These are phyloP conservation scores for Drosophila trapezifrons DNA, from an alignment of 1,140 invertebrate genomes.

Conservation along the genomic window DNA sequence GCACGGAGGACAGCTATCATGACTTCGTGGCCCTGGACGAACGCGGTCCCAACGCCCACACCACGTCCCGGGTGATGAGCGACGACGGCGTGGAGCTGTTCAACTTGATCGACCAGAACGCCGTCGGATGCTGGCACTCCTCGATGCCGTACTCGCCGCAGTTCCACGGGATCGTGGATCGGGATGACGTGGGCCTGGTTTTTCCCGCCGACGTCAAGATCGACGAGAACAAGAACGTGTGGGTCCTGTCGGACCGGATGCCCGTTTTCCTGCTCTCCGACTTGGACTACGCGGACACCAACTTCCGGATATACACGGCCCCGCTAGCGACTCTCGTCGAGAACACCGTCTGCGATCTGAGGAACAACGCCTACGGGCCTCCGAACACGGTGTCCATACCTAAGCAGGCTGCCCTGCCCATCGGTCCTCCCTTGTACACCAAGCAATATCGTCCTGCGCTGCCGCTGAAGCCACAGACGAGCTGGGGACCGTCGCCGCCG, in stretches of 20 bases:
- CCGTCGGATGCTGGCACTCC: conserved; percentile 92
- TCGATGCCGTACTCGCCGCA: conserved; percentile 87
- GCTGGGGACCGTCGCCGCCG: conserved; percentile 45
- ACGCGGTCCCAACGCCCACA: conserved; percentile 88
- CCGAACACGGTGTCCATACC: conserved; percentile 62
- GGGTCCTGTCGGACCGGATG: conserved; percentile 93
- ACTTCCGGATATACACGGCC: conserved; percentile 90
- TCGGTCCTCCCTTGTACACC: conserved; percentile 43
- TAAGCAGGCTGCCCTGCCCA: conserved; percentile 34
- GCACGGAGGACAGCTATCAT: conserved; percentile 88
- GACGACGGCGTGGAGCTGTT: conserved; percentile 90
- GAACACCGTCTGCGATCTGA: conserved; percentile 89
- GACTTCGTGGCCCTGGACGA: conserved; percentile 89
- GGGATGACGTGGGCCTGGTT: conserved; percentile 89
- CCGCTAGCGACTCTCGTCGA: conserved; percentile 87
- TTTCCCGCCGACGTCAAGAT: conserved; percentile 92
- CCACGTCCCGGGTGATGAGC: conserved; percentile 89
- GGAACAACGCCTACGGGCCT: conserved; percentile 74
- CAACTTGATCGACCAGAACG: conserved; percentile 91
- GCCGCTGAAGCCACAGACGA: conserved; percentile 58
- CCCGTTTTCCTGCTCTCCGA: conserved; percentile 89
- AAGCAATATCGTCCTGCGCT: conserved; percentile 57
- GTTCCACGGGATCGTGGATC: conserved; percentile 89
- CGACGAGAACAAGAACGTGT: conserved; percentile 87
- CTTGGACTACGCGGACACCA: conserved; percentile 90